Conservation (phyloP, 2,888 invertebrate genomes). For the Barypeithes pellucidus region DNA sequence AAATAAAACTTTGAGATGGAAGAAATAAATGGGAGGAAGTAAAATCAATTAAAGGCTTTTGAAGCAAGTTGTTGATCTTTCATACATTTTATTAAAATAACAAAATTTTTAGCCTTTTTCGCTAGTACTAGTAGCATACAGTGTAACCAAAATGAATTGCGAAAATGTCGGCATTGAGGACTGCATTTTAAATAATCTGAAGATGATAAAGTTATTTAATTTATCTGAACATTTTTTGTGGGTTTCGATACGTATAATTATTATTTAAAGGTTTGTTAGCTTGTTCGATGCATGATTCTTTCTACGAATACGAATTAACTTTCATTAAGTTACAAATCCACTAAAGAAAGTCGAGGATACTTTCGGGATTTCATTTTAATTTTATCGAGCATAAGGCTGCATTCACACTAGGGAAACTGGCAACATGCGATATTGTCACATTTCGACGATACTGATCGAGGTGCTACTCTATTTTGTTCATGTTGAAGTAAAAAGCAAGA, state of each 20-base stretch:
- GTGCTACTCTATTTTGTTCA: too few species aligned
- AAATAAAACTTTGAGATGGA: not conserved
- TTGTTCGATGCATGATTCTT: too few species aligned
- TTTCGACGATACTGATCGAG: too few species aligned
- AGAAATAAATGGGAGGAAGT: not conserved
- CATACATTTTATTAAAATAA: constrained; percentile 39
- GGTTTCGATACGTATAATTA: constrained; percentile 4
- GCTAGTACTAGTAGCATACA: constrained; percentile 12
- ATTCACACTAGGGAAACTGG: too few species aligned
- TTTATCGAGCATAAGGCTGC: too few species aligned
- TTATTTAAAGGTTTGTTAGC: not conserved
- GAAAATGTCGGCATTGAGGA: constrained; percentile 5
- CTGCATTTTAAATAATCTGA: constrained; percentile 2
- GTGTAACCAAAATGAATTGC: constrained; percentile 15
- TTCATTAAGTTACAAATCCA: too few species aligned
- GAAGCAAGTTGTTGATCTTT: constrained; percentile 33
- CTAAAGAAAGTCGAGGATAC: too few species aligned
- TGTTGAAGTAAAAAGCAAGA: too few species aligned
- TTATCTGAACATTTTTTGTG: constrained; percentile 5
- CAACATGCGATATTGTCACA: too few species aligned
- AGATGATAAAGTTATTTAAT: constrained; percentile 19
- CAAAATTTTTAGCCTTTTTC: constrained; percentile 41
- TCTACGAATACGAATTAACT: too few species aligned
- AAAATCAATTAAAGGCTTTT: not conserved
- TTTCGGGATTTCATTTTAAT: too few species aligned